Evolutionary conservation across 1,140 invertebrate species (phyloP).

Genomic region (Drosophila watanabei): DNA sequence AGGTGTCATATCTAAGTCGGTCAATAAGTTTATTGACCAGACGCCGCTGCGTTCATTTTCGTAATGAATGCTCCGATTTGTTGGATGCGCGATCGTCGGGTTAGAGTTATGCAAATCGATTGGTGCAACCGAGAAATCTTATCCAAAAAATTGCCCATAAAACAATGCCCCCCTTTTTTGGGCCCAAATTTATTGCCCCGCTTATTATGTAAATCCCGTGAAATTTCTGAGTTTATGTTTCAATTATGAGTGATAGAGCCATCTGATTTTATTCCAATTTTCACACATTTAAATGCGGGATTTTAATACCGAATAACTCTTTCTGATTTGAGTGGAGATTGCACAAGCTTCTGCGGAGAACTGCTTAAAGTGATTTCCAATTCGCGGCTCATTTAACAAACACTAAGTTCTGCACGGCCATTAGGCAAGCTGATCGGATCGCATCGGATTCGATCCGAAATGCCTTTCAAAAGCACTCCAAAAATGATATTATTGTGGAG

Average conservation of each 20-base stretch:
- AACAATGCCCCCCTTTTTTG: slow-evolving; percentile 40
- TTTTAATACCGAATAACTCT: background rate
- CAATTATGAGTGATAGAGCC: slow-evolving; percentile 25
- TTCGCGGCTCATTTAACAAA: slow-evolving; percentile 47
- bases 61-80: slow-evolving; percentile 57
- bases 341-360: slow-evolving; percentile 13
- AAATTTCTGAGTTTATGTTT: slow-evolving; percentile 30
- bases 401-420: slow-evolving; percentile 36
- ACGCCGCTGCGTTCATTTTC: slow-evolving; percentile 22
- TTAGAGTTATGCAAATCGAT: slow-evolving; percentile 64
- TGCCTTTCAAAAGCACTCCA: slow-evolving; percentile 42
- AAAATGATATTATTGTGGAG: slow-evolving; percentile 33
- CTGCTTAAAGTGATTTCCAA: slow-evolving; percentile 38
- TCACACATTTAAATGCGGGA: slow-evolving; percentile 12
- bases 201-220: slow-evolving; percentile 31
- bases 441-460: slow-evolving; percentile 23
- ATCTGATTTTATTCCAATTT: slow-evolving; percentile 15
- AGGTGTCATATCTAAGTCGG: slow-evolving; percentile 66
- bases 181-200: slow-evolving; percentile 6
- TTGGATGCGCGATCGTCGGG: background rate
- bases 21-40: slow-evolving; percentile 83
- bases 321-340: slow-evolving; percentile 5
- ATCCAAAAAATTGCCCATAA: slow-evolving; percentile 60
- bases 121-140: slow-evolving; percentile 42
- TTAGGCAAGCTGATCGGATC: slow-evolving; percentile 27